Evolutionary conservation across 2,113 vertebrate genomes (phyloP).

Genomic region (Lophius piscatorius): DNA sequence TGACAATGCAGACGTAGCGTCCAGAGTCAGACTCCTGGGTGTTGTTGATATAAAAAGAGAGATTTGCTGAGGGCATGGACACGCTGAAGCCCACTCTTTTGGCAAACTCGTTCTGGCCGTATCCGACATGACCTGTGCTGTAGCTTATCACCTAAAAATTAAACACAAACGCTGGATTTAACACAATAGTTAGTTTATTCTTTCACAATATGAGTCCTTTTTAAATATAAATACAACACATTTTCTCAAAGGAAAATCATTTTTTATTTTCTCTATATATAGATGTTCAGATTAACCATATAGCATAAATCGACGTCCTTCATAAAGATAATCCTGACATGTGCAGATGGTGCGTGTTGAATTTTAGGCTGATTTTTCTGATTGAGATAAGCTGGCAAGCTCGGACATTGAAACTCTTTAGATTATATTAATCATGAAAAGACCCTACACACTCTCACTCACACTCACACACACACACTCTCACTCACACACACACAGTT

Average conservation of each 20-base stretch:
- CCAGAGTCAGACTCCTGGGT: constrained; percentile 87
- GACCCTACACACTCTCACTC: constrained; percentile 11
- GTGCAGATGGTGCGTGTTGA: constrained; percentile 70
- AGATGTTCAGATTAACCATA: constrained; percentile 53
- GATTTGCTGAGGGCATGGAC: constrained; percentile 79
- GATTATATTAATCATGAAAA: constrained; percentile 69
- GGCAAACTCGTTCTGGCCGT: constrained; percentile 75
- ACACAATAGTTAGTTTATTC: too few species aligned
- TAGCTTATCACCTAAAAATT: constrained; percentile 84
- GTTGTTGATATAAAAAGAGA: constrained; percentile 87
- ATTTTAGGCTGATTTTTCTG: constrained; percentile 72
- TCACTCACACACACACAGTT: constrained; percentile 17
- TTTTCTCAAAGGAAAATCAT: neutral
- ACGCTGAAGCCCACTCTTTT: constrained; percentile 81
- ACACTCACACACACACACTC: constrained; percentile 13
- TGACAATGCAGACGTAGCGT: constrained; percentile 85
- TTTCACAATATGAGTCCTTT: neutral
- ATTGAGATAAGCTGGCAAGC: constrained; percentile 64
- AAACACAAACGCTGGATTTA: neutral
- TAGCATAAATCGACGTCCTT: constrained; percentile 45
- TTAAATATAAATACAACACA: neutral
- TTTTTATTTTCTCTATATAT: constrained; percentile 1
- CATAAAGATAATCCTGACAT: constrained; percentile 69
- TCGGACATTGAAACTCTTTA: constrained; percentile 59
- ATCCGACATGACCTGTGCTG: constrained; percentile 70